Evolutionary conservation across 2,888 invertebrate species (phyloP).

Genomic region (Drosophila siamana): DNA sequence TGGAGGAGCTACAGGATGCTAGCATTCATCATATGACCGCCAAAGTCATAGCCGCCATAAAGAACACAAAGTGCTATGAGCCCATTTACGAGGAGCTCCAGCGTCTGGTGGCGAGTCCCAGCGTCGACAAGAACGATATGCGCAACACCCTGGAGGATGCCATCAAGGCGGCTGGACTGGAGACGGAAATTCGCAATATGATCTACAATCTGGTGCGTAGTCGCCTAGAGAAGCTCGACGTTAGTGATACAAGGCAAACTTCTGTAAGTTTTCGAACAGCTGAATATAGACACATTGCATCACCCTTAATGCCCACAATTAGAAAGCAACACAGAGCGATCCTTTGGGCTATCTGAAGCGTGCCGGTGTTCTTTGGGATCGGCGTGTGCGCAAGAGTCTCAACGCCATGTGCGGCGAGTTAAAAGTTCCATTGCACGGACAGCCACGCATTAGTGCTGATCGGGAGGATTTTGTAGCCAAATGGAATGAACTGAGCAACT

Average conservation of each 20-base stretch:
- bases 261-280: constrained; percentile 30
- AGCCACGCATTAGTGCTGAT: constrained; percentile 91
- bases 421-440: constrained; percentile 91
- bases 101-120: constrained; percentile 92
- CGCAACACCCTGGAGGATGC: constrained; percentile 91
- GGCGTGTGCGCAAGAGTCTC: constrained; percentile 96
- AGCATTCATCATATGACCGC: constrained; percentile 90
- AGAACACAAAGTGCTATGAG: constrained; percentile 91
- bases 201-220: constrained; percentile 93
- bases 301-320: too few relatives aligned
- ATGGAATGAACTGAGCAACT: constrained; percentile 97
- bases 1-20: constrained; percentile 85
- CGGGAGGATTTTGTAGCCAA: constrained; percentile 93
- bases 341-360: constrained; percentile 92
- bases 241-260: constrained; percentile 34
- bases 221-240: constrained; percentile 56
- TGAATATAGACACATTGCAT: neutral
- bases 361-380: constrained; percentile 96
- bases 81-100: constrained; percentile 90
- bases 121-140: constrained; percentile 92
- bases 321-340: constrained; percentile 86
- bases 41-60: constrained; percentile 92
- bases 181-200: constrained; percentile 93
- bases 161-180: constrained; percentile 91
- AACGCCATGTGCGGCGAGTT: constrained; percentile 98